These are phyloP conservation scores for Synergus gifuensis DNA, from an alignment of 2,888 invertebrate species.

Conservation along the genomic window DNA sequence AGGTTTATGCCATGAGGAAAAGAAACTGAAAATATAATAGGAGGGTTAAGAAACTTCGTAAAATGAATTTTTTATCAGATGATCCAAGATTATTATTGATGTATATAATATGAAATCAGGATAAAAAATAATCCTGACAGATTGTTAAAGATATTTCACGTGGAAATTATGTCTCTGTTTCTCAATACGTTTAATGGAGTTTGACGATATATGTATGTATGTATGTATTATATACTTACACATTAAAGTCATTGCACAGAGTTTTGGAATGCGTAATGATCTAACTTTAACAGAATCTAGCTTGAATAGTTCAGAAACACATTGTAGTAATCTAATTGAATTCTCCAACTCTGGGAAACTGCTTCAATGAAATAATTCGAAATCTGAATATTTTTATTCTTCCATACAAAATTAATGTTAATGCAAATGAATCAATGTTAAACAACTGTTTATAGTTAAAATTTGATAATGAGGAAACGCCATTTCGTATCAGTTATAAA, in stretches of 20 bases:
- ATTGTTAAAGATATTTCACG: neutral
- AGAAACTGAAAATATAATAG: neutral
- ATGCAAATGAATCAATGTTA: too few species aligned
- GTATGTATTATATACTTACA: slow-evolving; percentile 31
- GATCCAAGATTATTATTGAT: too few species aligned
- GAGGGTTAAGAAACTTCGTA: neutral
- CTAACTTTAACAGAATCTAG: slow-evolving; percentile 59
- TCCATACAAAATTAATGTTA: too few species aligned
- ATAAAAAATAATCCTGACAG: too few species aligned
- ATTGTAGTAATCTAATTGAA: slow-evolving; percentile 58
- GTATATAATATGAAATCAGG: too few species aligned
- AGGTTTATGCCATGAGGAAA: neutral
- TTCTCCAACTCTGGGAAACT: slow-evolving; percentile 55
- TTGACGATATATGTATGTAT: slow-evolving; percentile 42
- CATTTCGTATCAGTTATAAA: too few species aligned
- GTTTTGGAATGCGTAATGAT: slow-evolving; percentile 57
- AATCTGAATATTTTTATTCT: slow-evolving; percentile 41
- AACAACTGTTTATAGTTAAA: too few species aligned
- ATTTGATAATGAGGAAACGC: too few species aligned
- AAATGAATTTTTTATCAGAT: too few species aligned
- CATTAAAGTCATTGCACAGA: slow-evolving; percentile 17
- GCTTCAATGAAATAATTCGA: slow-evolving; percentile 5
- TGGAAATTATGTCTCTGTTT: slow-evolving; percentile 38
- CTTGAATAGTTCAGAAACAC: slow-evolving; percentile 60
- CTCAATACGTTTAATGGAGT: slow-evolving; percentile 55